Percentiles rank a stretch among this genome's conserved stretches.
These are phyloP conservation scores for Hypomecis atomaria DNA, from an alignment of 2,888 invertebrate genomes.

Conservation along the genomic window DNA sequence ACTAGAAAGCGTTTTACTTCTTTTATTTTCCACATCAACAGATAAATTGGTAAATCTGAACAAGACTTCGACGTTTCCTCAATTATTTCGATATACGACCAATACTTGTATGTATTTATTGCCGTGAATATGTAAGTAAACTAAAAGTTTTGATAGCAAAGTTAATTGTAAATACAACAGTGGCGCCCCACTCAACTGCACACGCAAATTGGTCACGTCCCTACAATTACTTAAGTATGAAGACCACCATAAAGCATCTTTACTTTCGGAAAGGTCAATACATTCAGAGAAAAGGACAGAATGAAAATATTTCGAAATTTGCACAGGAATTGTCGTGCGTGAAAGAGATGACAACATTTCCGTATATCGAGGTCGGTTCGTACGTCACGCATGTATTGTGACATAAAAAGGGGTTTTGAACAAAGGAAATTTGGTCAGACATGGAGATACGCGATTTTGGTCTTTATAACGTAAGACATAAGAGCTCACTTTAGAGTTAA, in stretches of 20 bases:
- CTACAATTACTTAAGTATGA: conserved; percentile 23
- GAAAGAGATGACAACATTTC: conserved; percentile 46
- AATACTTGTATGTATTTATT: not conserved
- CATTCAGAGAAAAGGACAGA: conserved; percentile 43
- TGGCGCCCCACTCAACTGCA: not conserved
- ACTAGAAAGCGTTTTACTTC: not conserved
- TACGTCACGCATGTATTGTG: conserved; percentile 57
- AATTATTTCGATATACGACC: conserved; percentile 19
- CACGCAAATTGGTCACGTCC: not conserved
- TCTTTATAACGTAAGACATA: conserved; percentile 19
- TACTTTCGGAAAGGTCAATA: conserved; percentile 39
- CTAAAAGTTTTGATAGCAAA: not conserved
- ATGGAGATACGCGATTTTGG: conserved; percentile 29
- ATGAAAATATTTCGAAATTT: conserved; percentile 35
- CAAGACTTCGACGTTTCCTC: conserved; percentile 36
- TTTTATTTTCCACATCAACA: not conserved
- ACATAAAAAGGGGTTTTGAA: conserved; percentile 59
- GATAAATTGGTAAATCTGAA: not conserved
- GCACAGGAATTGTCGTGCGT: conserved; percentile 26
- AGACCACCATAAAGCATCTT: conserved; percentile 29
- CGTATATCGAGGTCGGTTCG: conserved; percentile 57
- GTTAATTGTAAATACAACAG: not conserved
- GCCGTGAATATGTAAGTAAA: not conserved
- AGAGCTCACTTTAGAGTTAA: conserved; percentile 15
- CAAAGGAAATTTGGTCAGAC: conserved; percentile 51